A percentile compares a stretch with the other conserved stretches of the same genome.
phyloP scores from a whole-genome alignment of 1,140 invertebrate genomes.

The Sycobia sp. region DNA sequence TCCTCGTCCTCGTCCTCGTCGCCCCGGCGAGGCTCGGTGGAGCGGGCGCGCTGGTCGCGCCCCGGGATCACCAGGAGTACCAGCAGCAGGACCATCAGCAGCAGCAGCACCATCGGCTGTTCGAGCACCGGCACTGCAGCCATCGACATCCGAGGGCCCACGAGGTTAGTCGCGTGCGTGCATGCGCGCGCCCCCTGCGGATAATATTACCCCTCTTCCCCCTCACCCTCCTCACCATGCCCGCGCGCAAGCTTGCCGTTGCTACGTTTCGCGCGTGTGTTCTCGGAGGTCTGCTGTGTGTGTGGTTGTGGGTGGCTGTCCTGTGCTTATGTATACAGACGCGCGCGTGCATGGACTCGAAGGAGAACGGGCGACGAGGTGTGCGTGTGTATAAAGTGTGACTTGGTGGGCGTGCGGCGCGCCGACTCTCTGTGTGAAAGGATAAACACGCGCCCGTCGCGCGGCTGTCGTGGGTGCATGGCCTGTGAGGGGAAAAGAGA shows the following conservation, averaged over 20 bases:
- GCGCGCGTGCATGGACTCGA: not conserved
- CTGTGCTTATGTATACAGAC: too few species aligned
- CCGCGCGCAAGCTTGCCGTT: too few species aligned
- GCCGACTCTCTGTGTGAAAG: not conserved
- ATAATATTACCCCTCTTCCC: too few species aligned
- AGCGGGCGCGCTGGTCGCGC: conserved; percentile 44
- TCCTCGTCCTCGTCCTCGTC: conserved; percentile 7
- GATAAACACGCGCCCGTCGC: not conserved
- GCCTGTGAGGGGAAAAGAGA: too few species aligned
- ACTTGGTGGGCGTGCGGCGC: not conserved
- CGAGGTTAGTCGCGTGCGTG: conserved; percentile 57
- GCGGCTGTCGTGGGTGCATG: not conserved
- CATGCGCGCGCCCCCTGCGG: too few species aligned
- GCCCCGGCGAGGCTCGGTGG: conserved; percentile 5
- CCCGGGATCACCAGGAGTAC: conserved; percentile 58
- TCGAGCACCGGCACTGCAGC: conserved; percentile 59
- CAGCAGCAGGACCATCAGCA: conserved; percentile 45
- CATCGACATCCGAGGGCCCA: conserved; percentile 62
- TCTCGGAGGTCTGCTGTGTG: too few species aligned
- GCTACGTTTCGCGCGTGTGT: too few species aligned
- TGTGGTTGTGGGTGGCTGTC: too few species aligned
- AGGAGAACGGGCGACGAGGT: not conserved
- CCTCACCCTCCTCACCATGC: too few species aligned
- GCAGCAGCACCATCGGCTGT: too few species aligned
- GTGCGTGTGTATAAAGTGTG: too few species aligned